These are phyloP conservation scores for Triplophysa siluroides DNA, from an alignment of 2,113 vertebrate species.

Conservation along the genomic window DNA sequence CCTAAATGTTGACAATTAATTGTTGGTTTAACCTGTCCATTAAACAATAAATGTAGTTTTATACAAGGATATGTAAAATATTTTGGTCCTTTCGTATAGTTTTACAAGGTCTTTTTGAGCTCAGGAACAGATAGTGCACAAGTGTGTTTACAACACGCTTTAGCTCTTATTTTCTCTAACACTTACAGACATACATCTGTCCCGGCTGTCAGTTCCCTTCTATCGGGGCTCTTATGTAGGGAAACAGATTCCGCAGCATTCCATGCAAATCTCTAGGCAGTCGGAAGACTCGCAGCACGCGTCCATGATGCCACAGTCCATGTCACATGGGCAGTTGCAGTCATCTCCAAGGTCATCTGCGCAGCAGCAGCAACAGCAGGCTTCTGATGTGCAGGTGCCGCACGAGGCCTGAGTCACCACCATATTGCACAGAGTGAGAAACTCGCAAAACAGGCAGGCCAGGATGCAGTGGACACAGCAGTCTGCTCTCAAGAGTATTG, in stretches of 20 bases:
- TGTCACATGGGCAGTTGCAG: conserved; percentile 76
- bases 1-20: neutral
- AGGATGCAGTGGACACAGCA: conserved; percentile 97
- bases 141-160: neutral
- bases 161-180: conserved; percentile 25
- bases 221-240: conserved; percentile 78
- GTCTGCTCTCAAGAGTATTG: conserved; percentile 70
- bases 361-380: conserved; percentile 95
- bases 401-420: conserved; percentile 91
- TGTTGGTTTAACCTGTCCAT: neutral
- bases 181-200: conserved; percentile 27
- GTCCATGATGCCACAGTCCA: conserved; percentile 99
- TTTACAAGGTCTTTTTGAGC: neutral
- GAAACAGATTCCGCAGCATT: conserved; percentile 99
- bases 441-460: conserved; percentile 99
- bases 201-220: neutral
- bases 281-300: conserved; percentile 97
- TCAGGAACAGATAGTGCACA: conserved; percentile 1
- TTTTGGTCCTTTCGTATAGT: conserved; percentile 19
- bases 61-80: conserved; percentile 12
- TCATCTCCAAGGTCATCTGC: conserved; percentile 86
- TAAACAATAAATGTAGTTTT: conserved; percentile 32
- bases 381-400: conserved; percentile 85
- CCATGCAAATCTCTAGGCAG: conserved; percentile 99
- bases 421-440: conserved; percentile 94